phyloP scores from a whole-genome alignment of 2,113 vertebrate genomes.

The Benitochromis conjunctus region DNA sequence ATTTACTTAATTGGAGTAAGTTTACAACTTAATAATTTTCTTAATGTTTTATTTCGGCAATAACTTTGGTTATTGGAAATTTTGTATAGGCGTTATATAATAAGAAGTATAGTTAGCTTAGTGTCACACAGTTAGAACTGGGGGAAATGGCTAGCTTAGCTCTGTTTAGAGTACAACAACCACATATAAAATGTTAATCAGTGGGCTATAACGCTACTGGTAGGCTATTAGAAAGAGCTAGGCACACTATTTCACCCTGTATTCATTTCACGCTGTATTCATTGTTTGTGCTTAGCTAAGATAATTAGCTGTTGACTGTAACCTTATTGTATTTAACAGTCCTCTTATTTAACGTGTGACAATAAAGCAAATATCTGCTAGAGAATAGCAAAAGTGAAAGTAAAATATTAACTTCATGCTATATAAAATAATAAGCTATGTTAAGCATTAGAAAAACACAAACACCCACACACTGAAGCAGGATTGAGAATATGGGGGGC shows the following conservation, averaged over 20 bases:
- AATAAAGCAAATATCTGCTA: background rate
- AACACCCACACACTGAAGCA: constrained; percentile 5
- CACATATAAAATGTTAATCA: background rate
- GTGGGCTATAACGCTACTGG: background rate
- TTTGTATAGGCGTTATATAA: background rate
- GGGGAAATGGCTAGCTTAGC: background rate
- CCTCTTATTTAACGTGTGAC: background rate
- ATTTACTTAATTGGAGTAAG: background rate
- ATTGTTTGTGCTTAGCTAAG: background rate
- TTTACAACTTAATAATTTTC: background rate
- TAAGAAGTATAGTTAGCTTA: background rate
- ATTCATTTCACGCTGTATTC: background rate
- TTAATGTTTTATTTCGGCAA: background rate
- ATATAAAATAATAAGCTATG: background rate
- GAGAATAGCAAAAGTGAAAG: background rate
- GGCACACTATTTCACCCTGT: background rate
- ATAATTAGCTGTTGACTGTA: background rate
- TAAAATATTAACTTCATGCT: background rate
- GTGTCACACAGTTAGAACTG: background rate
- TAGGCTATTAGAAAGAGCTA: background rate
- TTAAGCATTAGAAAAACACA: background rate
- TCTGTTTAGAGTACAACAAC: background rate
- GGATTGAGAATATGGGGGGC: constrained; percentile 46
- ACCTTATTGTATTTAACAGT: background rate
- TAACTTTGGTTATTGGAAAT: background rate